Evolutionary conservation across 2,888 invertebrate species (phyloP), one percentile per base, ranked within the genome.

Genomic region (Phragmatobia fuliginosa): DNA sequence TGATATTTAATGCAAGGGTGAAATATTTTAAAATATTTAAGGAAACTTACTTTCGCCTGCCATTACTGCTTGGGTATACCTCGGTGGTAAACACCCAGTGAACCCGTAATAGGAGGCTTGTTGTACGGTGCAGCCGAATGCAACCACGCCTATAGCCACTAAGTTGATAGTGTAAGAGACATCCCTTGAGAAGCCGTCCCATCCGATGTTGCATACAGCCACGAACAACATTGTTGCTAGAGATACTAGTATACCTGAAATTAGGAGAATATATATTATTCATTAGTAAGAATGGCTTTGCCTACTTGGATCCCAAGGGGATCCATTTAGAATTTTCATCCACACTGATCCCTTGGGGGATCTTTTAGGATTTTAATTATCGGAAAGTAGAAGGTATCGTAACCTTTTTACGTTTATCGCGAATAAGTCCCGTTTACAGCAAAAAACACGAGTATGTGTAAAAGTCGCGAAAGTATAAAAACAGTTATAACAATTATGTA

Each of bases 31-130:
- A 45, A 45, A 45, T 21, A 45, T 45, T 45, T 6, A 21, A 25
- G 5, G 14, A 1, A 56, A 94, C 96, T 96, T 95, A 97, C 98
- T 99, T 96, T 99, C 99, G 72, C 99, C 99, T 8, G 98, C 97
- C 99, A 99, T 99, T 2, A 99, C 98, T 45, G 99, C 98, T 90
- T 99, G 98, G 0, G 98, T 99, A 86, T 98, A 99, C 77, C 97
- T 95, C 76, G 97, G 97, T 32, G 99, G 99, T 75, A 99, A 94
- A 97, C 98, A 98, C 73, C 98, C 98, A 1, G 98, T 98, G 89
- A 98, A 98, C 4, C 99, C 99, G 88, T 99, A 99, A 92, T 98
- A 99, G 86, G 98, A 98, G 0, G 98, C 98, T 89, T 99, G 99
- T 91, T 99, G 99, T 71, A 99, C 97, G 96, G 98, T 98, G 86